A percentile compares a stretch with the other conserved stretches of the same genome.
phyloP scores from a whole-genome alignment of 2,113 vertebrate genomes.

The Spilogale gracilis region DNA sequence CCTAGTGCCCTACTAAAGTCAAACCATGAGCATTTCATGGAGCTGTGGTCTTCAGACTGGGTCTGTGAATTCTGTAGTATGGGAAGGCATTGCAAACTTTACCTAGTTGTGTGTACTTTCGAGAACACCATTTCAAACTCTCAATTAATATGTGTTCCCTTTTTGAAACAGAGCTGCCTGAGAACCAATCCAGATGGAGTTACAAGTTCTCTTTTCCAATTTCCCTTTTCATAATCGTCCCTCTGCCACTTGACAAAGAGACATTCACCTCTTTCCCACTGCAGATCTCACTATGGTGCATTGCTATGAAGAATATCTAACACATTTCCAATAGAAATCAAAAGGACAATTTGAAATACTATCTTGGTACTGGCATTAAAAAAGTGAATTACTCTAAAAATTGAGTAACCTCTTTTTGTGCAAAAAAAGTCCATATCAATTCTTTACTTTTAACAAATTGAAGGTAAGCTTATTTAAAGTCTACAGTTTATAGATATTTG shows the following conservation, averaged over 20 bases:
- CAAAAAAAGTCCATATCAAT: not conserved
- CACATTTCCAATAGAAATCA: not conserved
- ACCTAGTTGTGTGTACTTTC: not conserved
- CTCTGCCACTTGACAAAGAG: not conserved
- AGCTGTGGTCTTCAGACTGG: not conserved
- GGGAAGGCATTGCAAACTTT: not conserved
- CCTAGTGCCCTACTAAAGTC: not conserved
- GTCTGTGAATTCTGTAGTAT: not conserved
- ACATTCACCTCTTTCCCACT: not conserved
- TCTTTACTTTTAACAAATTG: conserved; percentile 32
- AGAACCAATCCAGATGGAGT: not conserved
- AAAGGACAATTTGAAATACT: not conserved
- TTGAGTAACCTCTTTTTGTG: not conserved
- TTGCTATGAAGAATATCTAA: not conserved
- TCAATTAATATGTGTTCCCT: not conserved
- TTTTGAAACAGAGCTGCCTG: not conserved
- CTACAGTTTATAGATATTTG: not conserved
- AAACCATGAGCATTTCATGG: not conserved
- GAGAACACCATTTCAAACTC: not conserved
- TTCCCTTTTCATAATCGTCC: not conserved
- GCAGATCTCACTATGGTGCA: not conserved
- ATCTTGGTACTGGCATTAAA: not conserved
- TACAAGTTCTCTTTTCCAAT: not conserved
- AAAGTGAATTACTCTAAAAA: not conserved
- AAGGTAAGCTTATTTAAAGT: not conserved